Conservation (phyloP, 2,888 invertebrate species). For the Drosophila affinis region DNA sequence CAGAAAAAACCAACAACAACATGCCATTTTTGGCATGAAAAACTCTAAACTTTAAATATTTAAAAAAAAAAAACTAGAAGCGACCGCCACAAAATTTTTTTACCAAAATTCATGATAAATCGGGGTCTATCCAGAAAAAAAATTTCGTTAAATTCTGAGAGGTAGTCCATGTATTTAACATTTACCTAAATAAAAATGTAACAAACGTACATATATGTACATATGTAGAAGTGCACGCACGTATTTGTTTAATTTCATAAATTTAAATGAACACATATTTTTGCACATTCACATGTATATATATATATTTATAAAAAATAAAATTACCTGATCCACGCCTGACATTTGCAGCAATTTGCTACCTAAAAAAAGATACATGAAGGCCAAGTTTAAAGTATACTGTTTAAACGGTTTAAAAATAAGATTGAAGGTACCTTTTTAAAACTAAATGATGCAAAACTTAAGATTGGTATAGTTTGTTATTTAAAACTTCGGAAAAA, state of each 20-base stretch:
- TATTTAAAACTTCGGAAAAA: constrained; percentile 62
- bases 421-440: constrained; percentile 63
- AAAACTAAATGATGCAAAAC: constrained; percentile 75
- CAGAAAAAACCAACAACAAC: too few species aligned
- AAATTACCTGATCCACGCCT: constrained; percentile 94
- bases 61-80: too few species aligned
- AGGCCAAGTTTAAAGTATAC: neutral
- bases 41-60: too few species aligned
- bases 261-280: constrained; percentile 8
- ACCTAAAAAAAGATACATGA: constrained; percentile 52
- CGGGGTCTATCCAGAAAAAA: too few species aligned
- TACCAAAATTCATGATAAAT: too few species aligned
- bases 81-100: too few species aligned
- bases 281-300: constrained; percentile 43
- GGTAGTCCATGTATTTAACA: too few species aligned
- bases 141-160: too few species aligned
- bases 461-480: constrained; percentile 60
- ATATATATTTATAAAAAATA: constrained; percentile 54
- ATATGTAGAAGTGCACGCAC: constrained; percentile 52
- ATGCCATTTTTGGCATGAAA: too few species aligned
- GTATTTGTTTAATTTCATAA: constrained; percentile 1
- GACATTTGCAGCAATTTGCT: constrained; percentile 88
- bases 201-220: constrained; percentile 1
- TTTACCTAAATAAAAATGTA: constrained; percentile 12
- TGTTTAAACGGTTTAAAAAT: neutral